A percentile compares a stretch with the other conserved stretches of the same genome.
phyloP scores from a whole-genome alignment of 1,140 invertebrate genomes.

The Vanessa tameamea region DNA sequence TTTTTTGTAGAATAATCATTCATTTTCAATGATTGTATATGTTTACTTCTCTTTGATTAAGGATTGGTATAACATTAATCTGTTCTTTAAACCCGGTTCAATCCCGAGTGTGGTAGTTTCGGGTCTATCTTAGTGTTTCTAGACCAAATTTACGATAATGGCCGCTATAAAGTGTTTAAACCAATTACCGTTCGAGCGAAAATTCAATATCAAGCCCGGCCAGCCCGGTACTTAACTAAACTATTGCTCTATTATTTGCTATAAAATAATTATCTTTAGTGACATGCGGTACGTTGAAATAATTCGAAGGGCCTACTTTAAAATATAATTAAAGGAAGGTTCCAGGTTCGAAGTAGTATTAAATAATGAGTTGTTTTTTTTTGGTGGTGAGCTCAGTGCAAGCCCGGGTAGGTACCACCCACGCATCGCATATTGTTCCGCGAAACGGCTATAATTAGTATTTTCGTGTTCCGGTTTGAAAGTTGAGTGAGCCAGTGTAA shows the following conservation, averaged over 20 bases:
- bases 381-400: too few species aligned
- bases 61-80: slow-evolving; percentile 16
- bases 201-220: slow-evolving; percentile 22
- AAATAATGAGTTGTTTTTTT: too few species aligned
- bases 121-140: slow-evolving; percentile 26
- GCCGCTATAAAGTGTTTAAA: slow-evolving; percentile 33
- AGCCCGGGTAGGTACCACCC: too few species aligned
- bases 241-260: background rate
- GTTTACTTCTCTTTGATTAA: slow-evolving; percentile 3
- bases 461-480: too few species aligned
- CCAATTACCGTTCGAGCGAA: slow-evolving; percentile 20
- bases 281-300: background rate
- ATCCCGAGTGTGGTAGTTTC: slow-evolving; percentile 17
- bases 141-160: slow-evolving; percentile 34
- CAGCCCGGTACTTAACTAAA: background rate
- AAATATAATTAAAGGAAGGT: too few species aligned
- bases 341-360: too few species aligned
- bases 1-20: background rate
- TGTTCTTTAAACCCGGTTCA: slow-evolving; percentile 24
- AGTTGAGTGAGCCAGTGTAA: too few species aligned
- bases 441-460: too few species aligned
- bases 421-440: too few species aligned
- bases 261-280: background rate
- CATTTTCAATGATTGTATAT: background rate
- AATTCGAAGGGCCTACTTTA: too few species aligned